Evolutionary conservation across 2,888 invertebrate species (phyloP).

Genomic region (Ptychoptera contaminata): DNA sequence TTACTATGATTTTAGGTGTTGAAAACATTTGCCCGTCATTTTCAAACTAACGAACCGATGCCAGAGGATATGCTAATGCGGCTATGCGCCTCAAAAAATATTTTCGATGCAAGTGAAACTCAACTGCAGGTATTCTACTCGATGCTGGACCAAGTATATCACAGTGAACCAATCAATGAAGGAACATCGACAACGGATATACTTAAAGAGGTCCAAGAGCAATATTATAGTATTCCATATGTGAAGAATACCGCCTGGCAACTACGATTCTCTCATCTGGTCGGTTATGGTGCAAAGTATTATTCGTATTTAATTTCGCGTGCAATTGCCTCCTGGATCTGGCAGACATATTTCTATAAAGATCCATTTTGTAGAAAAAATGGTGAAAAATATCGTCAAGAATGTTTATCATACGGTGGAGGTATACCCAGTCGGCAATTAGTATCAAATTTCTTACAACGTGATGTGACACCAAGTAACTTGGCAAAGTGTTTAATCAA

Average conservation of each 20-base stretch:
- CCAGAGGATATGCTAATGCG: constrained; percentile 63
- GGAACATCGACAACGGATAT: constrained; percentile 48
- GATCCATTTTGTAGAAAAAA: constrained; percentile 62
- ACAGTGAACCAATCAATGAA: constrained; percentile 32
- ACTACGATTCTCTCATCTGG: constrained; percentile 85
- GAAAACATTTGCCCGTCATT: constrained; percentile 76
- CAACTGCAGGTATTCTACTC: constrained; percentile 86
- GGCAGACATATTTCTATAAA: constrained; percentile 69
- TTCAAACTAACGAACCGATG: constrained; percentile 71
- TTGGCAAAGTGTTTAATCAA: constrained; percentile 67
- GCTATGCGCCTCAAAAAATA: constrained; percentile 68
- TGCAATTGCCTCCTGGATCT: constrained; percentile 83
- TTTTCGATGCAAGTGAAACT: constrained; percentile 80
- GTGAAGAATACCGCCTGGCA: constrained; percentile 91
- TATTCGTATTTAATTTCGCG: constrained; percentile 94
- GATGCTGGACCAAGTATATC: constrained; percentile 79
- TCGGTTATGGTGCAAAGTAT: constrained; percentile 97
- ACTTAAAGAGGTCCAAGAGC: constrained; percentile 56
- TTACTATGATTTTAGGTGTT: constrained; percentile 43
- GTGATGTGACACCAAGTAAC: constrained; percentile 56
- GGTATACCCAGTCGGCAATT: constrained; percentile 65
- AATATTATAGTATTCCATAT: constrained; percentile 76
- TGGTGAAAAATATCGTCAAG: constrained; percentile 61
- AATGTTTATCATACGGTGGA: constrained; percentile 76
- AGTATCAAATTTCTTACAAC: constrained; percentile 61